Evolutionary conservation across 2,113 vertebrate species (phyloP).

Genomic region (Tylochromis polylepis): DNA sequence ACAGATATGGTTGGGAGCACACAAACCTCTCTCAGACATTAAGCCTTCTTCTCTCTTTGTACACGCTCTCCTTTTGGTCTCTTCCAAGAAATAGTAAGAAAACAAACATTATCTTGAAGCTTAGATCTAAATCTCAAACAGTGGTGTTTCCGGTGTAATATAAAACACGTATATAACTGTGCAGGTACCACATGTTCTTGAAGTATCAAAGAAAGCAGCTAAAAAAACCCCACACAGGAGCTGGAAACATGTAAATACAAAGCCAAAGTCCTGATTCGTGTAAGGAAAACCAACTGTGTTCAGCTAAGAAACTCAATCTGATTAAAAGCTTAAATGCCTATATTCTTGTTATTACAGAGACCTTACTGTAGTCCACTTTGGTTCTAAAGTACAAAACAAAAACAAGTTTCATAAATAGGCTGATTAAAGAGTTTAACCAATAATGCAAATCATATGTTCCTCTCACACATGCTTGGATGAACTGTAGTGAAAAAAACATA

Average conservation of each 20-base stretch:
- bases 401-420: background rate
- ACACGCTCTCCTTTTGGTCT: background rate
- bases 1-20: background rate
- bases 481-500: background rate
- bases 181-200: background rate
- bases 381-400: background rate
- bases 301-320: slow-evolving; percentile 1
- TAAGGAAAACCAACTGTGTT: background rate
- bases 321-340: background rate
- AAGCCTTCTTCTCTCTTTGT: background rate
- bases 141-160: background rate
- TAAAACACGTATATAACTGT: background rate
- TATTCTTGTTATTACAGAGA: background rate
- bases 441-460: background rate
- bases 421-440: background rate
- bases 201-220: slow-evolving; percentile 17
- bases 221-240: background rate
- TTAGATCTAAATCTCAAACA: slow-evolving; percentile 6
- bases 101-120: background rate
- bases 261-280: slow-evolving; percentile 11
- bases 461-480: background rate
- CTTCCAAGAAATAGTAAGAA: slow-evolving; percentile 23
- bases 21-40: background rate
- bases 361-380: background rate
- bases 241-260: slow-evolving; percentile 15